Conservation (phyloP, 2,888 invertebrate species). For the Drosophila emarginata region DNA sequence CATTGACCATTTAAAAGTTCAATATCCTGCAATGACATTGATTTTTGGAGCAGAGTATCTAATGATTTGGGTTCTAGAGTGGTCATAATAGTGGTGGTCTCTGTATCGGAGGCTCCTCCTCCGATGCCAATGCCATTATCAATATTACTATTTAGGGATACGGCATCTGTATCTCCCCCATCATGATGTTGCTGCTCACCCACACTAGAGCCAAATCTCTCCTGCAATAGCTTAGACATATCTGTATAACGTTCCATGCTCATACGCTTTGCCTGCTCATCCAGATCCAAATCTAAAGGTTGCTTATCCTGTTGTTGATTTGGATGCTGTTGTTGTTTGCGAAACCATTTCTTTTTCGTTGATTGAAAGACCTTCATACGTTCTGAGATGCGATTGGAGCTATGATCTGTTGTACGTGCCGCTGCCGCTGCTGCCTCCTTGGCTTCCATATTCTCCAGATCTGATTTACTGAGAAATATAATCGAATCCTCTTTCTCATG, state of each 20-base stretch:
- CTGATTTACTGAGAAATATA: conserved; percentile 87
- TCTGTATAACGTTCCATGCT: conserved; percentile 89
- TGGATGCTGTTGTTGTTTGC: conserved; percentile 80
- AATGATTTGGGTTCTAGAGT: conserved; percentile 68
- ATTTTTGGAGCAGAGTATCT: conserved; percentile 78
- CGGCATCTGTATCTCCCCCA: conserved; percentile 64
- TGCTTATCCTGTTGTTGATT: conserved; percentile 33
- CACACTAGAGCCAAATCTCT: conserved; percentile 84
- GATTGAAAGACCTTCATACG: conserved; percentile 83
- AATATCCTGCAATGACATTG: conserved; percentile 81
- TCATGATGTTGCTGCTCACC: conserved; percentile 41
- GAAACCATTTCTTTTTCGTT: conserved; percentile 87
- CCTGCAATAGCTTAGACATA: conserved; percentile 88
- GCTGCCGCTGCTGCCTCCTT: conserved; percentile 38
- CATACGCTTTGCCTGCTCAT: conserved; percentile 86
- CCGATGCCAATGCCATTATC: background rate
- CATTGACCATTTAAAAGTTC: conserved; percentile 77
- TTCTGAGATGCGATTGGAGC: conserved; percentile 78
- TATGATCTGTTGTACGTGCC: conserved; percentile 13
- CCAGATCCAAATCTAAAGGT: conserved; percentile 82
- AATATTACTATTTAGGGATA: conserved; percentile 62
- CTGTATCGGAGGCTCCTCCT: conserved; percentile 68
- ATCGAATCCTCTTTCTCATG: conserved; percentile 87
- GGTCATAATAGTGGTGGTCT: conserved; percentile 74
- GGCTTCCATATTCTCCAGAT: conserved; percentile 85